A percentile compares a stretch with the other conserved stretches of the same genome.
Conservation (phyloP, 2,113 vertebrate genomes). For the Jaculus jaculus region DNA sequence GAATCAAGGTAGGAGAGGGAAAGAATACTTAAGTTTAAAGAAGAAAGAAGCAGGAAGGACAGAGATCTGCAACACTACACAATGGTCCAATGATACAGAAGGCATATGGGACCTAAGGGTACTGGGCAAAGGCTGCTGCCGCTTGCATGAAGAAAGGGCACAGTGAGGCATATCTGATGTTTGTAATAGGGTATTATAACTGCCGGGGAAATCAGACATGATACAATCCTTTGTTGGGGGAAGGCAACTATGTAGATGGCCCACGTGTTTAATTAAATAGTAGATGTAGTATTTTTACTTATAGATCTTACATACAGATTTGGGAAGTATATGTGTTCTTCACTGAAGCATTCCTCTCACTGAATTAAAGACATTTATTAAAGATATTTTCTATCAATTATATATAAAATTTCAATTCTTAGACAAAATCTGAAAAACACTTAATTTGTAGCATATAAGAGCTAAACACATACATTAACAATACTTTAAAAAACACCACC, state of each 20-base stretch:
- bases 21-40: neutral
- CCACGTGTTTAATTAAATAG: neutral
- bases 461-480: neutral
- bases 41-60: neutral
- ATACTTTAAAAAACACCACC: neutral
- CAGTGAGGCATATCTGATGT: neutral
- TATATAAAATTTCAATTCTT: slow-evolving; percentile 4
- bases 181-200: neutral
- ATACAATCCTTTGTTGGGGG: neutral
- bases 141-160: neutral
- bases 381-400: neutral
- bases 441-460: slow-evolving; percentile 14
- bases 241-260: neutral
- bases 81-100: neutral
- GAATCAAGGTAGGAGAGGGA: neutral
- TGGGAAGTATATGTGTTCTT: neutral
- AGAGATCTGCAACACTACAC: neutral
- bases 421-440: slow-evolving; percentile 28
- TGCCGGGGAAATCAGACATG: neutral
- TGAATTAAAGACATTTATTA: slow-evolving; percentile 9
- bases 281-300: neutral
- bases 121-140: neutral
- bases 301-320: neutral
- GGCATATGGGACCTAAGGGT: neutral
- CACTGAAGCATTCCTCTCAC: slow-evolving; percentile 1